Conservation (phyloP, 1,140 invertebrate species). For the Augochlora pura region DNA sequence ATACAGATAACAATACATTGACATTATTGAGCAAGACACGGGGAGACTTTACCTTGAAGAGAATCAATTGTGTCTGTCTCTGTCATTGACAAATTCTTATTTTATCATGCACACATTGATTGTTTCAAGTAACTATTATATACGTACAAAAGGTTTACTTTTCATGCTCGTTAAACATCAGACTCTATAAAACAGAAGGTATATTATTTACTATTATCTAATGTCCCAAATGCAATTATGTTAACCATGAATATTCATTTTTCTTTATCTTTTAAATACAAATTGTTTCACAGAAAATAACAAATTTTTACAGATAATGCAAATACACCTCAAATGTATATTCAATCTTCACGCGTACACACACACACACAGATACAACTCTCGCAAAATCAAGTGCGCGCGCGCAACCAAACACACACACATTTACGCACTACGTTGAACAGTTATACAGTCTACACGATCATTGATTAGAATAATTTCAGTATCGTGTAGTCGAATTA, state of each 20-base stretch:
- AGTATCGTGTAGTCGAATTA: no score
- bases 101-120: conserved; percentile 18
- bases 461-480: conserved; percentile 5
- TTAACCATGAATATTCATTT: background rate
- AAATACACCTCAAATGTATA: background rate
- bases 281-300: background rate
- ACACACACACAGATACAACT: no score
- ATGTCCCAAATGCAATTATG: background rate
- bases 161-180: conserved; percentile 14
- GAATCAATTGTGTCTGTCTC: conserved; percentile 14
- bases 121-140: background rate
- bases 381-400: no score
- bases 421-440: no score
- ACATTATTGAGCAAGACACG: background rate
- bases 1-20: background rate
- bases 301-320: background rate
- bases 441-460: background rate
- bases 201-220: conserved; percentile 5
- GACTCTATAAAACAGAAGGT: conserved; percentile 26
- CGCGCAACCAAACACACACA: no score
- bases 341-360: background rate
- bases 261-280: background rate
- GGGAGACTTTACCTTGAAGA: conserved; percentile 28
- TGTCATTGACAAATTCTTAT: conserved; percentile 34
- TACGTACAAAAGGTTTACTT: conserved; percentile 5